Percentiles rank a stretch among this genome's conserved stretches.
Evolutionary conservation across 2,888 invertebrate species (phyloP).

Genomic region (Netelia melanura): DNA sequence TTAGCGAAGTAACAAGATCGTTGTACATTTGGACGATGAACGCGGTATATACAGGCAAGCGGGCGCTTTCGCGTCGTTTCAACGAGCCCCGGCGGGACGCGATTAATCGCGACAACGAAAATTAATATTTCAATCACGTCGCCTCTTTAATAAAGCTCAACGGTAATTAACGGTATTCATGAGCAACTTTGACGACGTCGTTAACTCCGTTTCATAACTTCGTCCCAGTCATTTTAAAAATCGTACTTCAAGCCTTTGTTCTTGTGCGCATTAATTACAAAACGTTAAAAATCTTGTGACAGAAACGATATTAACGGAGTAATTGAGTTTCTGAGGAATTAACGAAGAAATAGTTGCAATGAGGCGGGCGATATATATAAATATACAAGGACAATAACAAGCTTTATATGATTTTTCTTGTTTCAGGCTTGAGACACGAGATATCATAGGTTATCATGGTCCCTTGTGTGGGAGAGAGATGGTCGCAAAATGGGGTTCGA

Average conservation of each 20-base stretch:
- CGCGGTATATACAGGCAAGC: background rate
- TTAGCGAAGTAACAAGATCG: background rate
- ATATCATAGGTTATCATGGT: no score
- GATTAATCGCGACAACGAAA: background rate
- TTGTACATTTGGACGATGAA: conserved; percentile 4
- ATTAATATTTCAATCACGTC: conserved; percentile 31
- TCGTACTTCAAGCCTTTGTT: no score
- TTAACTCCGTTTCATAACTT: background rate
- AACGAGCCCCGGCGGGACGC: background rate
- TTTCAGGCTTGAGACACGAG: no score
- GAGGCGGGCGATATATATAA: no score
- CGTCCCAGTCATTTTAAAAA: background rate
- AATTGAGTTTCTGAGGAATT: no score
- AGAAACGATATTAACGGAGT: no score
- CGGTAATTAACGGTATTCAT: background rate
- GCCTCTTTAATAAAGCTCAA: conserved; percentile 9
- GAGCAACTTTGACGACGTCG: background rate
- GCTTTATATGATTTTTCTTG: no score
- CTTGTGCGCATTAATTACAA: background rate
- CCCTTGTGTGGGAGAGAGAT: no score
- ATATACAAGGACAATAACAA: no score
- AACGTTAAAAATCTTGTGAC: background rate
- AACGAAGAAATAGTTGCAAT: no score
- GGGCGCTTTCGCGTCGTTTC: background rate
- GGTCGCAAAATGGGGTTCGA: no score